Evolutionary conservation across 1,140 invertebrate genomes (phyloP).

Genomic region (Sweltsa coloradensis): DNA sequence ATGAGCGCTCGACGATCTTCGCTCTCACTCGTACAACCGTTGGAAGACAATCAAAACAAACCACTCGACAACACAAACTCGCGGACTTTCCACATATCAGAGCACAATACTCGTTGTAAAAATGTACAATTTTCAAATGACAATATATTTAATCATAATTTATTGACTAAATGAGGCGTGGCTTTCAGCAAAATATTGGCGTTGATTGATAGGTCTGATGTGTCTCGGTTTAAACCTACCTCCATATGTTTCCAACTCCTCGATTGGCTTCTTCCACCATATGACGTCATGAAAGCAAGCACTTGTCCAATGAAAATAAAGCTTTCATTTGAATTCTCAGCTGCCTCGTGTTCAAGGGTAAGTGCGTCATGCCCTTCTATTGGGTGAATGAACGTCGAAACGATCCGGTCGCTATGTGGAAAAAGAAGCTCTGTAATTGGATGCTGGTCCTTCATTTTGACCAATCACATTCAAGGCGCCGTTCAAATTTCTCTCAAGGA

Average conservation of each 20-base stretch:
- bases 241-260: conserved; percentile 5
- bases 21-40: no score
- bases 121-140: no score
- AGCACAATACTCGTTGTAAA: no score
- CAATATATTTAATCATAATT: conserved; percentile 16
- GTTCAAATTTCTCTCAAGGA: conserved; percentile 11
- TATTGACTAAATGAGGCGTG: conserved; percentile 16
- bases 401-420: conserved; percentile 10
- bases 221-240: conserved; percentile 9
- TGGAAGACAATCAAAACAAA: no score
- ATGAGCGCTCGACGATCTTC: no score
- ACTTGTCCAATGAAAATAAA: conserved; percentile 11
- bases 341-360: conserved; percentile 2
- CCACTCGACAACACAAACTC: no score
- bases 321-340: conserved; percentile 7
- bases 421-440: conserved; percentile 11
- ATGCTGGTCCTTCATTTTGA: neutral
- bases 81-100: no score
- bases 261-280: conserved; percentile 12
- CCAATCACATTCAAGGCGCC: conserved; percentile 11
- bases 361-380: conserved; percentile 12
- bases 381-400: conserved; percentile 11
- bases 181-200: conserved; percentile 16
- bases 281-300: conserved; percentile 12
- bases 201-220: conserved; percentile 16